Base-by-base conservation (phyloP, 1,140 invertebrate species). In the Aphelinus certus region DNA sequence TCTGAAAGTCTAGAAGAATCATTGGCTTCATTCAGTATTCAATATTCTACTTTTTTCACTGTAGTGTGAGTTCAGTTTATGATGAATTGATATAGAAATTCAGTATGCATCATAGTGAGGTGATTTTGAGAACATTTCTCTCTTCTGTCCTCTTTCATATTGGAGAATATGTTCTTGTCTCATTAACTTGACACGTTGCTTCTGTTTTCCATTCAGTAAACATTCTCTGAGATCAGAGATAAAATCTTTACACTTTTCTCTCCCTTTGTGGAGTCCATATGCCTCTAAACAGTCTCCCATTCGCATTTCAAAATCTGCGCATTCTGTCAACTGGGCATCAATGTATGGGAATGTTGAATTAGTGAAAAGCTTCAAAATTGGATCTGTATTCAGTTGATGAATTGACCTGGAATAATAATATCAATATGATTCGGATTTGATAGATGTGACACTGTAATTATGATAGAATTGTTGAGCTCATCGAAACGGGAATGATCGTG, bases 11-110 rank as follows among this genome's bases (percentile, higher is more conserved):
- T 26, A 26, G 26, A 26, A 26, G 26, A 26, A 26, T 26, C 26
- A 26, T 26, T 26, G 26, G 26, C 26, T 26, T 26, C 26, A 26
- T 26, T 26, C 26, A 26, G 26, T 26, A 26, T 26, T 26, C 26
- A 26, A 26, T 26, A 26, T 26, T 26, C 26, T 26, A 26, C 26
- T 26, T 26, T 26, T 26, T 26, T 26, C 26, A 26, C 26, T 26
- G 26, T 26, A 26, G 26, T 26, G 26, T 26, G 26, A 26, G 26
- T 26, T 26, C 26, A 26, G 26, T 26, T 26, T 26, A 26, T 26
- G 26, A 26, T 26, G 81, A 85, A 83, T 84, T 86, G 85, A 82
- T 78, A 26, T 26, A 26, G 26, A 45, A 5, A 53, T 42, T 70
- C 60, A 75, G 55, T 71, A 75, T 42, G 61, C 45, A 66, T 71